Evolutionary conservation across 2,797 vertebrate species (phyloP), one percentile per base, ranked within the genome.

Genomic region (Acipenser ruthenus): DNA sequence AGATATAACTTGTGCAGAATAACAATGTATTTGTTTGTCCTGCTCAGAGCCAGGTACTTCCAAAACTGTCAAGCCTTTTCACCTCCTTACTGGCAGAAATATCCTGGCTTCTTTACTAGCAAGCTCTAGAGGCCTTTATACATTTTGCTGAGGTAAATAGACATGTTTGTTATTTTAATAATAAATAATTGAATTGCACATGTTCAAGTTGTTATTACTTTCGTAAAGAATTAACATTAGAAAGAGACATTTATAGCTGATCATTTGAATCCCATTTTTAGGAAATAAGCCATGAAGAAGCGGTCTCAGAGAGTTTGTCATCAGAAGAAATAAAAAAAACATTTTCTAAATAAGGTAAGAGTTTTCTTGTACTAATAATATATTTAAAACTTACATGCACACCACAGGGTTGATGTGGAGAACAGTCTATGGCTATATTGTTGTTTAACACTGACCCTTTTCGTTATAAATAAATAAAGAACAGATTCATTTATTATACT

Each of bases 231-330:
- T 37, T 37, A 37, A 37, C 37, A 37, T 37, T 5, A 37, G 37
- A 37, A 37, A 37, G 37, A 37, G 37, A 37, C 37, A 37, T 37
- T 37, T 37, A 4, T 37, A 37, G 4, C 37, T 37, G 37, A 37
- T 37, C 3, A 37, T 37, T 5, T 37, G 37, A 37, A n/a, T 60
- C 50, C 23, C 59, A 11, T 70, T 77, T 18, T 66, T 68, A 99
- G 97, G 88, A 85, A 72, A 99, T 95, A 71, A 92, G 87, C 78
- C 93, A 96, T 2, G 95, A 97, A 82, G 93, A 93, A 67, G 80
- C 95, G 0, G 93, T 98, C 80, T 93, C 94, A 69, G 84, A 87
- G 68, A 94, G 95, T 79, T 84, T 99, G 74, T 75, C 76, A 71
- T 88, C 86, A 49, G 93, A 95, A 74, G 91, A 92, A 65, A 89